Conservation (phyloP, 2,888 invertebrate species). For the Conomelus anceps region DNA sequence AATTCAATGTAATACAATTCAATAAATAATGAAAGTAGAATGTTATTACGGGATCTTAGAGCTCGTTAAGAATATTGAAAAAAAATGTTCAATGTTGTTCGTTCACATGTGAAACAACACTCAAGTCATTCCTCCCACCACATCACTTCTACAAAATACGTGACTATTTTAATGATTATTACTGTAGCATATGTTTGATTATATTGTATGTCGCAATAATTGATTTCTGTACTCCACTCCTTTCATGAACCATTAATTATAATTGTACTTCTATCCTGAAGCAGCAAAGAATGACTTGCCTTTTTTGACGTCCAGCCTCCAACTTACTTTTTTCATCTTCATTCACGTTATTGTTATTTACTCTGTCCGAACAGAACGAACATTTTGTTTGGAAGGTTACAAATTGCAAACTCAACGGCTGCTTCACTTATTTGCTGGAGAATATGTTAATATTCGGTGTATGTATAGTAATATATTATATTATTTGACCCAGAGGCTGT, state of each 20-base stretch:
- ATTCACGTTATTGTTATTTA: background rate
- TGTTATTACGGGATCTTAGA: background rate
- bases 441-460: background rate
- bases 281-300: background rate
- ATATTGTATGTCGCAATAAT: background rate
- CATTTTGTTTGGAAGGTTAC: background rate
- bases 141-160: background rate
- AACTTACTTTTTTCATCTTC: background rate
- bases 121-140: no score
- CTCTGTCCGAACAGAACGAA: background rate
- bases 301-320: background rate
- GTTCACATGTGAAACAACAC: background rate
- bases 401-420: background rate
- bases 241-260: background rate
- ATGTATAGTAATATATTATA: background rate
- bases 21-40: background rate
- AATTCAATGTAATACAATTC: no score
- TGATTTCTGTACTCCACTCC: background rate
- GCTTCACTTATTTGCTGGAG: background rate
- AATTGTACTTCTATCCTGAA: no score
- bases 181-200: background rate
- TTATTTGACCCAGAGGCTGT: background rate
- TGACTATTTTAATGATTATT: background rate
- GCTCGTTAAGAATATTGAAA: background rate
- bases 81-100: background rate